Base-by-base conservation (phyloP, 2,113 vertebrate genomes). In the Syngnathus typhle region DNA sequence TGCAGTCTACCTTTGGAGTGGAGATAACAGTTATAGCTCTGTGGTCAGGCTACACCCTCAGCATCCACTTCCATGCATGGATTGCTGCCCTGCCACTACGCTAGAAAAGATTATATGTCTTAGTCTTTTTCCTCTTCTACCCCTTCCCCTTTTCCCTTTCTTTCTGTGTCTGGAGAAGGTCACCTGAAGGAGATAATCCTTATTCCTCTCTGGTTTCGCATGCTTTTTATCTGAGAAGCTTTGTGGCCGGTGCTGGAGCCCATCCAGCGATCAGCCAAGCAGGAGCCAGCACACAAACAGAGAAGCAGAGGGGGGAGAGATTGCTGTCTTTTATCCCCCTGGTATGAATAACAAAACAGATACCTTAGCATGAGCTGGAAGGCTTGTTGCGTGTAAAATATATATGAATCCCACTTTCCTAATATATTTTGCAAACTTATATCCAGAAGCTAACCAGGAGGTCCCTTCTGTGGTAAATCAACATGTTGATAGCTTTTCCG, bases 161-260 rank as follows among this genome's bases (percentile, higher is more conserved):
- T 71, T 61, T 70, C 59, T 66, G 60, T 70, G 75, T 69, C 72
- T 60, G 54, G 69, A 60, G 79, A 90, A 91, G 90, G 88, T 91
- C 89, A 88, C 80, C 82, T 85, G 80, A 89, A 88, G 85, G 82
- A 90, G 85, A 74, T 86, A 88, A 90, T 88, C 82, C 83, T 75
- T 75, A 75, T 82, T 83, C 78, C 71, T 75, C 80, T 75, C 81
- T 79, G 70, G 80, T 78, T 82, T 79, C 60, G 54, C 64, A 79
- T 68, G 62, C 65, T 85, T 85, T 32, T 89, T 84, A 86, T 85
- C 85, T 80, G 51, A 73, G 68, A 73, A 77, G 85, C 78, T 88
- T 84, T 86, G 81, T 72, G 80, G 73, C 69, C 73, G 66, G 67
- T 27, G 36, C 66, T 59, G 67, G 75, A 67, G 78, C 82, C 73